Conservation (phyloP, 2,797 vertebrate species). For the Falco biarmicus region DNA sequence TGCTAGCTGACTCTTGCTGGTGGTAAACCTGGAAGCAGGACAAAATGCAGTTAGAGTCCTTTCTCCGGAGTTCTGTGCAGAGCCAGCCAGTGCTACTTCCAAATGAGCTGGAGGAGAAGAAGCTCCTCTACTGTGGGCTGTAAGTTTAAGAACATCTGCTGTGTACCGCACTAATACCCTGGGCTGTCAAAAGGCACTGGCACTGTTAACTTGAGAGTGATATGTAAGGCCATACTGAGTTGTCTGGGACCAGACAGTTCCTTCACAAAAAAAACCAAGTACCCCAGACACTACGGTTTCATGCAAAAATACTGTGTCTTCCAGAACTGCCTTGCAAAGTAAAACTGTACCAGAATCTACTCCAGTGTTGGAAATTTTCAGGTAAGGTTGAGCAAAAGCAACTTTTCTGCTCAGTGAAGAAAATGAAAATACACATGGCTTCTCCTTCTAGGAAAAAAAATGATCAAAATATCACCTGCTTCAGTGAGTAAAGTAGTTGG, state of each 20-base stretch:
- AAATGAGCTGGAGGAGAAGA: background rate
- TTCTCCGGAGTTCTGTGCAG: background rate
- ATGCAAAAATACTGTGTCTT: background rate
- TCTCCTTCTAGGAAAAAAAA: background rate
- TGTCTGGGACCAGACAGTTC: background rate
- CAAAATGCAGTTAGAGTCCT: background rate
- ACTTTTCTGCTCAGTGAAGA: background rate
- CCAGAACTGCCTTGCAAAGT: background rate
- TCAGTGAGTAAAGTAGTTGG: background rate
- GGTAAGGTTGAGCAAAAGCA: background rate
- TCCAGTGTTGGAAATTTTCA: background rate
- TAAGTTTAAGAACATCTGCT: background rate
- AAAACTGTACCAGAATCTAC: background rate
- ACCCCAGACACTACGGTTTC: background rate
- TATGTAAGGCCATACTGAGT: background rate
- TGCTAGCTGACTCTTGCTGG: slow-evolving; percentile 39
- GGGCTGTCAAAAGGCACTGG: background rate
- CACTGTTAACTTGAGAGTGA: background rate
- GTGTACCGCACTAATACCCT: background rate
- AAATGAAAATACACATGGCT: background rate
- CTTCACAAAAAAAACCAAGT: background rate
- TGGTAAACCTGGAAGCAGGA: slow-evolving; percentile 14
- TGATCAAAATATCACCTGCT: background rate
- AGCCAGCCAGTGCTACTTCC: background rate
- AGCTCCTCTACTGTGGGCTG: background rate